Conservation (phyloP, 2,797 vertebrate genomes). For the Cyclopterus lumpus region DNA sequence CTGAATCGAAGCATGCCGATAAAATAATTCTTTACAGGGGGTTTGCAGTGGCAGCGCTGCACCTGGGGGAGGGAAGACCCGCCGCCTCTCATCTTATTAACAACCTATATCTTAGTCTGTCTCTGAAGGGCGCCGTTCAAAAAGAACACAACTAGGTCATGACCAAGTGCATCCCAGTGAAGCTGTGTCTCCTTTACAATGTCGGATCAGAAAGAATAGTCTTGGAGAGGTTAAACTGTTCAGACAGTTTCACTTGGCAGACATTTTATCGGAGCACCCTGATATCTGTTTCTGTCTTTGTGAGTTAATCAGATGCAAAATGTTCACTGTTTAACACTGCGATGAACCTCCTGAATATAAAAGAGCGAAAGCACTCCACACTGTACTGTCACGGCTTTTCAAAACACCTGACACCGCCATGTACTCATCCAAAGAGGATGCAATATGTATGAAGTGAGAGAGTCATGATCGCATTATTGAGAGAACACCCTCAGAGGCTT, state of each 20-base stretch:
- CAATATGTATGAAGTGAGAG: not conserved
- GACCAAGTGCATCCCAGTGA: slow-evolving; percentile 15
- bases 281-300: not conserved
- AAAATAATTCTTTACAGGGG: not conserved
- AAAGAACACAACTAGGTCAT: slow-evolving; percentile 17
- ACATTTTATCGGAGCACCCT: not conserved
- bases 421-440: not conserved
- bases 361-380: not conserved
- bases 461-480: not conserved
- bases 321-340: not conserved
- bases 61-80: slow-evolving; percentile 16
- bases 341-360: not conserved
- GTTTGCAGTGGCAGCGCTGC: not conserved
- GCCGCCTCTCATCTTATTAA: slow-evolving; percentile 34
- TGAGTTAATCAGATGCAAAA: not conserved
- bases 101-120: slow-evolving; percentile 21
- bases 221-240: not conserved
- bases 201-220: not conserved
- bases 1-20: not conserved
- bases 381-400: not conserved
- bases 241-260: not conserved
- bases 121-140: slow-evolving; percentile 6
- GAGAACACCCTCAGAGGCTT: not conserved
- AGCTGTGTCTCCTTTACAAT: not conserved
- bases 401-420: not conserved